A percentile compares a stretch with the other conserved stretches of the same genome.
These are phyloP conservation scores for Lepidochrysops patricia DNA, from an alignment of 2,888 invertebrate species.

Conservation along the genomic window DNA sequence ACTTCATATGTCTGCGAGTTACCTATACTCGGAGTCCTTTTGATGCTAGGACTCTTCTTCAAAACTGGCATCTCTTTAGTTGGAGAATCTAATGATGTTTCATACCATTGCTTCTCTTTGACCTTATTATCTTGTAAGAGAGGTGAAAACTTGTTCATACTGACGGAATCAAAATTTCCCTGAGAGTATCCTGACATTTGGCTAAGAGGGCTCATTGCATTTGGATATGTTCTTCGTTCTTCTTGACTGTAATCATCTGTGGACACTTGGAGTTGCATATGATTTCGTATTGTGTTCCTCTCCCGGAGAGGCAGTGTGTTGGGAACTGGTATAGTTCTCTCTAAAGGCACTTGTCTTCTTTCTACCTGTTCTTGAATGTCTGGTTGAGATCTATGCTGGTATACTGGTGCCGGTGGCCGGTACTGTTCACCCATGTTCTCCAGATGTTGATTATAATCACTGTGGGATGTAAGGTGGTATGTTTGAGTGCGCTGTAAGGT, in stretches of 20 bases:
- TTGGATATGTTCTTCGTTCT: constrained; percentile 46
- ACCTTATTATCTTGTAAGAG: constrained; percentile 57
- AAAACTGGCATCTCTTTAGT: constrained; percentile 50
- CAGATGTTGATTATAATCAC: constrained; percentile 65
- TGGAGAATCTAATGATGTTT: constrained; percentile 78
- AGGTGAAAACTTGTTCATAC: constrained; percentile 61
- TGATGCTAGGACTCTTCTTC: constrained; percentile 61
- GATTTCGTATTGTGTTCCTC: constrained; percentile 50
- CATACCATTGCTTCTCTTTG: constrained; percentile 80
- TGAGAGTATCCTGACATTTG: constrained; percentile 58
- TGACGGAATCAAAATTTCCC: constrained; percentile 55
- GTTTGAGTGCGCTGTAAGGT: constrained; percentile 67
- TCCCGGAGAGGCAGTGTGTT: constrained; percentile 60
- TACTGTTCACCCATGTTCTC: constrained; percentile 54
- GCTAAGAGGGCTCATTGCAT: constrained; percentile 58
- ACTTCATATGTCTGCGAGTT: constrained; percentile 67
- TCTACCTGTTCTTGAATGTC: constrained; percentile 57
- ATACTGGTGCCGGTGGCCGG: constrained; percentile 42
- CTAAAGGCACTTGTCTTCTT: constrained; percentile 42
- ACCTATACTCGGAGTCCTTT: constrained; percentile 72
- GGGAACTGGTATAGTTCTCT: constrained; percentile 49
- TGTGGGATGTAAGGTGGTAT: constrained; percentile 66
- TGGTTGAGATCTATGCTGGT: constrained; percentile 59
- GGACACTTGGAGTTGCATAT: constrained; percentile 59
- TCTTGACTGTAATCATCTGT: constrained; percentile 56